Percentiles rank a stretch among this genome's conserved stretches.
phyloP scores from a whole-genome alignment of 2,888 invertebrate genomes.

The Lithodes maja region DNA sequence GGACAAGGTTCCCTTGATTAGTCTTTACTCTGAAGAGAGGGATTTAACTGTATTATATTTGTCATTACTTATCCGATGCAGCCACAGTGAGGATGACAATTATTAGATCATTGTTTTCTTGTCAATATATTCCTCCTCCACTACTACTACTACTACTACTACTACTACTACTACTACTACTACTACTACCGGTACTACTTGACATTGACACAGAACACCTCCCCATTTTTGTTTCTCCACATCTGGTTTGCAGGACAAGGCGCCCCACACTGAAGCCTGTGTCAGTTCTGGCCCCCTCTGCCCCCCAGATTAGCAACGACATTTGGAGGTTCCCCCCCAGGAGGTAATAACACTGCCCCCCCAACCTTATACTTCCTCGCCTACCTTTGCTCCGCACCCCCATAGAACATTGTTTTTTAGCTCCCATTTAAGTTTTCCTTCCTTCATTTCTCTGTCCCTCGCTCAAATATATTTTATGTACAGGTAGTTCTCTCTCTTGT shows the following conservation, averaged over 20 bases:
- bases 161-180: slow-evolving; percentile 10
- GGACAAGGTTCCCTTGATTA: too few species aligned
- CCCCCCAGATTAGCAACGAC: slow-evolving; percentile 49
- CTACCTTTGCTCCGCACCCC: too few species aligned
- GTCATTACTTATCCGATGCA: too few species aligned
- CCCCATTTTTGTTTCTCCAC: neutral
- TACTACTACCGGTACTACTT: neutral
- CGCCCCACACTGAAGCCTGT: slow-evolving; percentile 68
- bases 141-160: slow-evolving; percentile 13
- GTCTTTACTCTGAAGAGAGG: too few species aligned
- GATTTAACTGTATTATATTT: too few species aligned
- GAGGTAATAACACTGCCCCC: slow-evolving; percentile 61
- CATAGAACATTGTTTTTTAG: too few species aligned
- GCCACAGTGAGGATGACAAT: too few species aligned
- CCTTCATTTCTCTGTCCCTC: neutral
- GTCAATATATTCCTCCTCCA: neutral
- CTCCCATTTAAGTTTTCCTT: neutral
- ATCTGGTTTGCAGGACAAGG: slow-evolving; percentile 39
- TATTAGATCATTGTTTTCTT: too few species aligned
- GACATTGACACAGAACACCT: neutral
- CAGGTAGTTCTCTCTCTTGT: too few species aligned
- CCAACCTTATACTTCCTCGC: neutral
- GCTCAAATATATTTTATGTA: neutral
- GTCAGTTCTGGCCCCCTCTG: slow-evolving; percentile 55
- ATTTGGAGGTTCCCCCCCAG: slow-evolving; percentile 69